Evolutionary conservation across 2,888 invertebrate genomes (phyloP).

Genomic region (Gymnoscelis rufifasciata): DNA sequence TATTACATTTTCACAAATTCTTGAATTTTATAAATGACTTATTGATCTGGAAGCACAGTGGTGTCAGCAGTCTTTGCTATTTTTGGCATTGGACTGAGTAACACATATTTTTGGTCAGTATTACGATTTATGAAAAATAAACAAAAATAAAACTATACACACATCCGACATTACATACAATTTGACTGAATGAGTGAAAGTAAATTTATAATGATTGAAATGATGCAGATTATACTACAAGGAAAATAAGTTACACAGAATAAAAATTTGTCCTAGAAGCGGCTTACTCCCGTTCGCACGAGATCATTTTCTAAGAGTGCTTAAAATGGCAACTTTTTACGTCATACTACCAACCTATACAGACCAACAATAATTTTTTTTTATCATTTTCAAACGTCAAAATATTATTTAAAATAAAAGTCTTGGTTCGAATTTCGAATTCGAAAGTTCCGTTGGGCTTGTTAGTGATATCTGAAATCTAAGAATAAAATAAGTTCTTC

Average conservation of each 20-base stretch:
- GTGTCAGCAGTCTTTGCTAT: constrained; percentile 15
- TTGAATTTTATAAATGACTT: constrained; percentile 48
- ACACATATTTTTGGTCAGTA: constrained; percentile 3
- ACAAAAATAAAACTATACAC: constrained; percentile 55
- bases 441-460: constrained; percentile 9
- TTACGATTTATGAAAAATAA: constrained; percentile 49
- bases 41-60: constrained; percentile 23
- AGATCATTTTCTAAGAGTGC: too few relatives aligned
- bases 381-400: neutral
- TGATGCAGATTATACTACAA: neutral
- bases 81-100: neutral
- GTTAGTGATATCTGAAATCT: neutral
- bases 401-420: neutral
- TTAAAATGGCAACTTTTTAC: too few relatives aligned
- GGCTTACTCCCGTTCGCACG: too few relatives aligned
- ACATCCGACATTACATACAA: constrained; percentile 58
- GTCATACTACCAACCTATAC: too few relatives aligned
- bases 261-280: too few relatives aligned
- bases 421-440: neutral
- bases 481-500: neutral
- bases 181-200: constrained; percentile 38
- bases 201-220: neutral
- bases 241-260: too few relatives aligned
- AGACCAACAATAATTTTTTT: too few relatives aligned
- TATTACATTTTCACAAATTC: constrained; percentile 72